Conservation (phyloP, 2,888 invertebrate species). For the Cyaniris semiargus region DNA sequence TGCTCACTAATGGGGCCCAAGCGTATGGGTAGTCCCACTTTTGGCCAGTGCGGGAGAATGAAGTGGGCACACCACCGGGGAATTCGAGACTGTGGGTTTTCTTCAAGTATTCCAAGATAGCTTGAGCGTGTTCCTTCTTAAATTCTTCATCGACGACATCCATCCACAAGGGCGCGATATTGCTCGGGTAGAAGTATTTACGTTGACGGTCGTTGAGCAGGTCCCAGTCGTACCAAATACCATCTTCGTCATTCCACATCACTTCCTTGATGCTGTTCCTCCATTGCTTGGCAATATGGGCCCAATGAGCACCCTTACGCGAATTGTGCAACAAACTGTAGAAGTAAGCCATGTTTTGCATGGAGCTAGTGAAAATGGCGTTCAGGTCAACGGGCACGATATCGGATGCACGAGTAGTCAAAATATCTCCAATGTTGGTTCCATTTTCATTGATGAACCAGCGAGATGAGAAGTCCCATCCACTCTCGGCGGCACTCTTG, state of each 20-base stretch:
- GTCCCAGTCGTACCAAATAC: slow-evolving; percentile 91
- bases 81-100: slow-evolving; percentile 70
- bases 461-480: slow-evolving; percentile 92
- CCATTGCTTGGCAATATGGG: slow-evolving; percentile 76
- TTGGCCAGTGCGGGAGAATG: slow-evolving; percentile 83
- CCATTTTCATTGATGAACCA: slow-evolving; percentile 84
- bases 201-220: slow-evolving; percentile 75
- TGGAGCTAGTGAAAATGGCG: slow-evolving; percentile 86
- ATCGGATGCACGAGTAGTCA: slow-evolving; percentile 82
- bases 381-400: slow-evolving; percentile 92
- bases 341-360: slow-evolving; percentile 82
- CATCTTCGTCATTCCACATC: slow-evolving; percentile 87
- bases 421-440: slow-evolving; percentile 81
- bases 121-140: slow-evolving; percentile 65
- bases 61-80: slow-evolving; percentile 86
- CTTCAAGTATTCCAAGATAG: slow-evolving; percentile 78
- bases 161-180: slow-evolving; percentile 88
- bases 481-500: slow-evolving; percentile 91
- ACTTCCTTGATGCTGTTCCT: slow-evolving; percentile 83
- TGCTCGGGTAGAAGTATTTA: slow-evolving; percentile 86
- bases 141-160: slow-evolving; percentile 70
- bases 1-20: slow-evolving; percentile 91
- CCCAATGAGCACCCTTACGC: slow-evolving; percentile 75
- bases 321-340: slow-evolving; percentile 73
- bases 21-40: slow-evolving; percentile 93